These are phyloP conservation scores for Sinocyclocheilus anophthalmus DNA, from an alignment of 2,113 vertebrate species.

Conservation along the genomic window DNA sequence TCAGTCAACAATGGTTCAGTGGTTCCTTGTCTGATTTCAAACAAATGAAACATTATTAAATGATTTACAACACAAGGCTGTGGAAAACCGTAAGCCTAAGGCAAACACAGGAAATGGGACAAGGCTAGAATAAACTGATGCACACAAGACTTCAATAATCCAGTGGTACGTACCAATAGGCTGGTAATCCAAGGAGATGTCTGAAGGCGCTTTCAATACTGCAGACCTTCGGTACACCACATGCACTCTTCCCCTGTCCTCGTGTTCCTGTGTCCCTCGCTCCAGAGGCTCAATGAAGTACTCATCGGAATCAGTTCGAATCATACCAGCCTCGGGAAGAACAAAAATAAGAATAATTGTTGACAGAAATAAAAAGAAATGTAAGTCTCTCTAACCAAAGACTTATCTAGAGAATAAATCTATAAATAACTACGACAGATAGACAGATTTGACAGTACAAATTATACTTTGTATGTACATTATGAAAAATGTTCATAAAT, in stretches of 20 bases:
- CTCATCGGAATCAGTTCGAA: constrained; percentile 89
- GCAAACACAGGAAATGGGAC: too few species aligned
- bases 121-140: not conserved
- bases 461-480: not conserved
- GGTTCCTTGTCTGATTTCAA: not conserved
- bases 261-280: constrained; percentile 87
- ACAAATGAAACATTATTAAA: not conserved
- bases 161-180: constrained; percentile 62
- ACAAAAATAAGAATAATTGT: constrained; percentile 46
- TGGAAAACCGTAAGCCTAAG: not conserved
- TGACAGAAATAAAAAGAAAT: not conserved
- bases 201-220: constrained; percentile 64
- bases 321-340: constrained; percentile 90
- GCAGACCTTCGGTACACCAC: constrained; percentile 92
- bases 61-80: not conserved
- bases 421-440: not conserved
- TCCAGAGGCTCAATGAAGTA: constrained; percentile 98
- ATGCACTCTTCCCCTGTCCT: constrained; percentile 89
- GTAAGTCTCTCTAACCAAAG: not conserved
- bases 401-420: not conserved
- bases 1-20: not conserved
- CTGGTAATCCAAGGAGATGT: constrained; percentile 76
- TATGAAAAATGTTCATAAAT: not conserved
- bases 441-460: not conserved
- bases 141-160: not conserved